Percentiles rank a stretch among this genome's conserved stretches.
Evolutionary conservation across 2,797 vertebrate species (phyloP).

Genomic region (Microhierax caerulescens): DNA sequence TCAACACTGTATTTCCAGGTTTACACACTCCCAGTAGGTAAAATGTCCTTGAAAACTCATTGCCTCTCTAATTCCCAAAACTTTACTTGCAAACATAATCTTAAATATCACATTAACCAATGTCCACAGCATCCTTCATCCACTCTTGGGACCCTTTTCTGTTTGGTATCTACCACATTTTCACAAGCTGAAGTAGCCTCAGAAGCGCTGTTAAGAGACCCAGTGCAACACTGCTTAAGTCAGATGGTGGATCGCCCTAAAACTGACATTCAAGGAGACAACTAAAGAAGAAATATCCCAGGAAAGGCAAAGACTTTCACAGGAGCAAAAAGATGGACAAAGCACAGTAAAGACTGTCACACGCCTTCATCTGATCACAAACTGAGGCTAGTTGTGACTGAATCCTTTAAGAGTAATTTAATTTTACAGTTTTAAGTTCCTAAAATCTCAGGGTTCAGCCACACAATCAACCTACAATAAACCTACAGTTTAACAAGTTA

Average conservation of each 20-base stretch:
- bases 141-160: background rate
- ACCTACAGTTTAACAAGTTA: background rate
- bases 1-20: background rate
- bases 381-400: background rate
- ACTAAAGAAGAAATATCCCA: background rate
- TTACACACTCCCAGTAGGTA: background rate
- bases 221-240: background rate
- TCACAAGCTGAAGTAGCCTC: background rate
- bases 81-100: background rate
- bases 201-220: background rate
- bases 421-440: background rate
- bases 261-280: background rate
- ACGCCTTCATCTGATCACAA: background rate
- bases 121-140: background rate
- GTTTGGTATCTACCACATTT: background rate
- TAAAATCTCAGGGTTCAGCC: background rate
- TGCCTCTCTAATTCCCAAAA: background rate
- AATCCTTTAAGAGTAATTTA: background rate
- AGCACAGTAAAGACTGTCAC: background rate
- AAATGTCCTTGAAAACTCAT: constrained; percentile 12
- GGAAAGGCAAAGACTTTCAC: background rate
- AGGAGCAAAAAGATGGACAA: background rate
- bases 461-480: background rate
- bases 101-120: constrained; percentile 1
- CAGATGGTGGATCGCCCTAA: background rate